Evolutionary conservation across 2,888 invertebrate species (phyloP), one percentile per base, ranked within the genome.

Genomic region (Notocelia uddmanniana): DNA sequence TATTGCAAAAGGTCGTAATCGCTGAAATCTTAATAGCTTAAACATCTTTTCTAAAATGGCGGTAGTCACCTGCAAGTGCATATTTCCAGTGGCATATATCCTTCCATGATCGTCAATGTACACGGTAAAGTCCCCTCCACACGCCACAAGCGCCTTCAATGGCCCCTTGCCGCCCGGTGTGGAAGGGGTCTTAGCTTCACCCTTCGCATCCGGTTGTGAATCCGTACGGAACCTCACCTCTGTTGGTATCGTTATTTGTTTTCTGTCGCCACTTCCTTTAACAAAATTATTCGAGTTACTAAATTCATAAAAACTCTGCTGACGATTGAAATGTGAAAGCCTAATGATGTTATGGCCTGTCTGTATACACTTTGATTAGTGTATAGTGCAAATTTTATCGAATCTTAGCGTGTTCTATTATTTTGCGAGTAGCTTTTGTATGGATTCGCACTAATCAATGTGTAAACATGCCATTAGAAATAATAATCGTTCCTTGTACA

Each of bases 71-170:
- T 87, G 88, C 37, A 83, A 70, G 78, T 90, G 91, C 60, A 96
- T 95, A 77, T 96, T 96, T 23, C 97, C 98, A 94, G 97, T 97
- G 10, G 96, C 96, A 85, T 96, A 95, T 37, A 97, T 90, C 77
- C 95, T 95, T 26, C 97, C 97, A 66, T 92, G 93, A 68, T 94
- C 91, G 76, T 95, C 95, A 66, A 97, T 92, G 34, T 96, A 96
- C 73, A 97, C 91, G 0, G 97, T 97, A 81, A 96, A 97, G 86
- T 97, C 97, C 18, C 96, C 95, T 0, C 97, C 97, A 81, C 97
- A 97, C 31, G 95, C 95, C 50, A 96, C 94, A 82, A 91, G 73
- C 8, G 90, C 88, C 63, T 85, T 87, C 26, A 75, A 83, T 5
- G 81, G 73, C 11, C 83, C 82, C 8, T 79, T 58, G 19, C 15